Evolutionary conservation across 2,888 invertebrate genomes (phyloP).

Genomic region (Microplitis deprimator): DNA sequence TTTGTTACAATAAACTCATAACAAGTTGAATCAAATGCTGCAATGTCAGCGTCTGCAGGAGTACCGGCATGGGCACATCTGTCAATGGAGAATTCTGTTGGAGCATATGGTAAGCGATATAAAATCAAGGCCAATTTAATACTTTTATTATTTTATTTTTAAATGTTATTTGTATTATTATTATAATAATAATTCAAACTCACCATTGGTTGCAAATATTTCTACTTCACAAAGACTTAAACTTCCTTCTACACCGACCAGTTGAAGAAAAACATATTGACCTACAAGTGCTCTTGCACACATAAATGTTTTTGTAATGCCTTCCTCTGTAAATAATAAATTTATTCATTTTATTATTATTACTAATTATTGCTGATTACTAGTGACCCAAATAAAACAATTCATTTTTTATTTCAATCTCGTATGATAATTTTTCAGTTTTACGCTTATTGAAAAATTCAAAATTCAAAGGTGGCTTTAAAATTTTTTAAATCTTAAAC

Average conservation of each 20-base stretch:
- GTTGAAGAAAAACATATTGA: slow-evolving; percentile 89
- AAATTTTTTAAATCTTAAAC: too few relatives aligned
- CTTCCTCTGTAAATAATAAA: slow-evolving; percentile 79
- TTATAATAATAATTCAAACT: slow-evolving; percentile 51
- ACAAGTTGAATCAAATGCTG: slow-evolving; percentile 88
- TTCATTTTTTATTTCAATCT: too few relatives aligned
- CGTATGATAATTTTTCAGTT: too few relatives aligned
- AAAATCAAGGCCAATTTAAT: slow-evolving; percentile 13
- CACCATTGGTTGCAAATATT: slow-evolving; percentile 92
- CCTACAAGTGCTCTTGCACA: slow-evolving; percentile 89
- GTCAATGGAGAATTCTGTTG: slow-evolving; percentile 87
- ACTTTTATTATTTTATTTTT: slow-evolving; percentile 3
- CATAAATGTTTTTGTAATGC: slow-evolving; percentile 90
- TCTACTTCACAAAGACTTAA: slow-evolving; percentile 93
- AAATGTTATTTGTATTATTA: slow-evolving; percentile 12
- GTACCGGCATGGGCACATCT: slow-evolving; percentile 83
- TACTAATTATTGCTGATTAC: background rate
- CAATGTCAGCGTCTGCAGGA: slow-evolving; percentile 85
- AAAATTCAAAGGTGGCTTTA: too few relatives aligned
- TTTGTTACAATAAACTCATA: slow-evolving; percentile 89
- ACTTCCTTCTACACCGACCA: slow-evolving; percentile 92
- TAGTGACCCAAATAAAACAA: too few relatives aligned
- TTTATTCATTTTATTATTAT: slow-evolving; percentile 14
- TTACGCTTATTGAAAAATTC: too few relatives aligned
- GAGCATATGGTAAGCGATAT: slow-evolving; percentile 30